phyloP scores from a whole-genome alignment of 2,888 invertebrate species.

The Drosophila flavopinicola region DNA sequence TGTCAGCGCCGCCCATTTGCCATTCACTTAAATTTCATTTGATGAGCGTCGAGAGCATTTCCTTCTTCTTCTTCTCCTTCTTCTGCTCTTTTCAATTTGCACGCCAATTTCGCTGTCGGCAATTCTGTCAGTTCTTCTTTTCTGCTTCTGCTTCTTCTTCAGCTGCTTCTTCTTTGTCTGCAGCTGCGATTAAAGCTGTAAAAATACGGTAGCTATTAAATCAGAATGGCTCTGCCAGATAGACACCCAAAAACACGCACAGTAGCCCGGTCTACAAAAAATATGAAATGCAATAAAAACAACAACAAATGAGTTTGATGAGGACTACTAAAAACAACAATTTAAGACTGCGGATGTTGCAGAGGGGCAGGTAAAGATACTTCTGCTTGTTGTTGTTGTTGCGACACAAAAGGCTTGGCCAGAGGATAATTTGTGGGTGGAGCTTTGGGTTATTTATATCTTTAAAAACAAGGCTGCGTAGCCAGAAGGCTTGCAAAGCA shows the following conservation, averaged over 20 bases:
- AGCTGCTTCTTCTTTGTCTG: slow-evolving; percentile 5
- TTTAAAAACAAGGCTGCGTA: slow-evolving; percentile 31
- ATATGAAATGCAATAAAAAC: slow-evolving; percentile 43
- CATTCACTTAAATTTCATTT: slow-evolving; percentile 57
- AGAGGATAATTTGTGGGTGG: slow-evolving; percentile 52
- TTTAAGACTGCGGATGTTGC: slow-evolving; percentile 22
- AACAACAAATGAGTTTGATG: slow-evolving; percentile 17
- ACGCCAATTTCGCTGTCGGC: slow-evolving; percentile 68
- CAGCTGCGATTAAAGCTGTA: slow-evolving; percentile 61
- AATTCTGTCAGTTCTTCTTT: slow-evolving; percentile 48
- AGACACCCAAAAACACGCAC: slow-evolving; percentile 8
- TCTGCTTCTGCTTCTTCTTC: too few species aligned
- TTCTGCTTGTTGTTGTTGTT: slow-evolving; percentile 12
- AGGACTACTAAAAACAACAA: slow-evolving; percentile 15
- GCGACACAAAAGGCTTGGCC: slow-evolving; percentile 40
- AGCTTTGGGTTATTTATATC: slow-evolving; percentile 48
- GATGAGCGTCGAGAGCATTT: slow-evolving; percentile 36
- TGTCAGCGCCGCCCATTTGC: slow-evolving; percentile 53
- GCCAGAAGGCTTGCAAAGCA: slow-evolving; percentile 25
- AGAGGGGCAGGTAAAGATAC: neutral
- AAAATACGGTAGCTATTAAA: slow-evolving; percentile 74
- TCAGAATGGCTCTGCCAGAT: slow-evolving; percentile 25
- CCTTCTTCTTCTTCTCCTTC: slow-evolving; percentile 6
- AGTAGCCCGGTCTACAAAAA: slow-evolving; percentile 38
- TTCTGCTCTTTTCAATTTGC: slow-evolving; percentile 62